Evolutionary conservation across 2,797 vertebrate species (phyloP).

Genomic region (Calcarius lapponicus): DNA sequence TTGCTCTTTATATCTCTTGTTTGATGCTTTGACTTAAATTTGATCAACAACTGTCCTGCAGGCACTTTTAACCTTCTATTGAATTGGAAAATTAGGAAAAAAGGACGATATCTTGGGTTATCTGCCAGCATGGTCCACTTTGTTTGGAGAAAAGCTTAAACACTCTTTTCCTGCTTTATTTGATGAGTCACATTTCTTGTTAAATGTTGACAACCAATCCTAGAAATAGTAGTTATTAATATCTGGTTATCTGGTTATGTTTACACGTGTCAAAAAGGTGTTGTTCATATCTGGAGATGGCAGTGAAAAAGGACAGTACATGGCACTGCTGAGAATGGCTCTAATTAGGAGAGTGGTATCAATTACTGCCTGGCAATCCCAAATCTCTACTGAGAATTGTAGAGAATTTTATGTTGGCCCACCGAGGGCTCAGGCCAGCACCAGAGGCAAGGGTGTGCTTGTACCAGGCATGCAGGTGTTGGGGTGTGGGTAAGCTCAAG

Average conservation of each 20-base stretch:
- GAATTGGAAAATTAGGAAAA: conserved; percentile 1
- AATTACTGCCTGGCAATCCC: not conserved
- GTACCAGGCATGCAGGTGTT: not conserved
- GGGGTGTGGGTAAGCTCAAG: fast-evolving
- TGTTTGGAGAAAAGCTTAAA: not conserved
- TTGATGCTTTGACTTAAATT: conserved; percentile 36
- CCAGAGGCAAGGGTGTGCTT: fast-evolving
- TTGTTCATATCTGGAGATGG: not conserved
- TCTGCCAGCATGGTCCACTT: not conserved
- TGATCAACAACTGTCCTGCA: conserved; percentile 28
- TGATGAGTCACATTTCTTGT: not conserved
- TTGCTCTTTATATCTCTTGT: not conserved
- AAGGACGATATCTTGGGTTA: not conserved
- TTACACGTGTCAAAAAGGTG: not conserved
- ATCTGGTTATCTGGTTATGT: not conserved
- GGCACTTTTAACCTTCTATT: conserved; percentile 16
- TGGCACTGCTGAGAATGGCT: not conserved
- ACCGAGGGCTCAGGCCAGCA: not conserved
- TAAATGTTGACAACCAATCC: not conserved
- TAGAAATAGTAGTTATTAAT: not conserved
- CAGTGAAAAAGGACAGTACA: not conserved
- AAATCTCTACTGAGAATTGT: not conserved
- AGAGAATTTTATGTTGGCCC: not conserved
- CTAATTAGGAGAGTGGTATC: not conserved
- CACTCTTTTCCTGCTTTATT: not conserved